Conservation (phyloP, 1,140 invertebrate species). For the Grapholita molesta region DNA sequence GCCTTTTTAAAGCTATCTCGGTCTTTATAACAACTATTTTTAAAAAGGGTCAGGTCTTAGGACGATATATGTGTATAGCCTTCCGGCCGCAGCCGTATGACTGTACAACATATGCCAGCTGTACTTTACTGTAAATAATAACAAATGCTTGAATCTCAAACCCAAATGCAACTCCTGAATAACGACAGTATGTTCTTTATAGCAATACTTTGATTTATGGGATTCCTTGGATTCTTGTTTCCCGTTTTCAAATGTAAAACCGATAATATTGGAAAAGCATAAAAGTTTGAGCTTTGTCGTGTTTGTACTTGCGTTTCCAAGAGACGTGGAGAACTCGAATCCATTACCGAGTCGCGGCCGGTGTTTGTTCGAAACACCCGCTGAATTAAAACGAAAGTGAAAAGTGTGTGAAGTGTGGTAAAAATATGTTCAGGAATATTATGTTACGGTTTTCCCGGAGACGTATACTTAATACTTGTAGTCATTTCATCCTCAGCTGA, state of each 20-base stretch:
- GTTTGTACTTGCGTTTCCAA: constrained; percentile 9
- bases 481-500: too few relatives aligned
- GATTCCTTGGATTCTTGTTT: constrained; percentile 15
- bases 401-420: background rate
- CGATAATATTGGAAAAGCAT: constrained; percentile 15
- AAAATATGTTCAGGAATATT: background rate
- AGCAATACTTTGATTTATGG: constrained; percentile 7
- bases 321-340: constrained; percentile 5
- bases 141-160: background rate
- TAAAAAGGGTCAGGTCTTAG: too few relatives aligned
- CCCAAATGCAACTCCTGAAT: background rate
- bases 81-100: too few relatives aligned
- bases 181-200: constrained; percentile 9
- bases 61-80: too few relatives aligned
- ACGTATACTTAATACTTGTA: too few relatives aligned
- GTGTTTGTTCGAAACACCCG: constrained; percentile 1
- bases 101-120: too few relatives aligned
- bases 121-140: background rate
- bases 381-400: background rate
- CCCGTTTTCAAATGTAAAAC: constrained; percentile 10
- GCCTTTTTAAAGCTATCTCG: too few relatives aligned
- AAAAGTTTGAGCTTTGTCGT: constrained; percentile 14
- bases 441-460: background rate
- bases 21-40: too few relatives aligned
- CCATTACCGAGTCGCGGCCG: background rate